phyloP scores from a whole-genome alignment of 2,797 vertebrate species.

The Spinibarbus caldwelli region DNA sequence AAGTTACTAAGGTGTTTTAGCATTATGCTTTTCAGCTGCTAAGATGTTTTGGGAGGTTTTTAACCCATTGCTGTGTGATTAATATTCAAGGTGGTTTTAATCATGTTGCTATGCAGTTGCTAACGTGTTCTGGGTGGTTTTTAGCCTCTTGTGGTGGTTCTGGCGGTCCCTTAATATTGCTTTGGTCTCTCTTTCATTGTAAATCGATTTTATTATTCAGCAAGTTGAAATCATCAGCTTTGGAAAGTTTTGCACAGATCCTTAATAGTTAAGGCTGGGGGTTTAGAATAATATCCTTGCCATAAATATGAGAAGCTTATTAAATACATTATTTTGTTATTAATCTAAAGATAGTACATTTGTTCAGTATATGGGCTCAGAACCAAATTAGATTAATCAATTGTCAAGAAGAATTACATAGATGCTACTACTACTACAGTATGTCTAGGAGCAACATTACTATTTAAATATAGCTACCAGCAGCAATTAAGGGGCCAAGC shows the following conservation, averaged over 20 bases:
- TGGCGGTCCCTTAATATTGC: background rate
- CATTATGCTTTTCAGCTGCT: background rate
- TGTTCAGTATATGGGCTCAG: too few species aligned
- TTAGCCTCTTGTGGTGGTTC: background rate
- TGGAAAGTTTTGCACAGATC: background rate
- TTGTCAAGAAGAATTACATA: background rate
- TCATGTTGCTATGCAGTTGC: background rate
- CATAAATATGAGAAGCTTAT: background rate
- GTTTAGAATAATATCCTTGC: background rate
- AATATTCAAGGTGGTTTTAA: background rate
- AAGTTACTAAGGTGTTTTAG: background rate
- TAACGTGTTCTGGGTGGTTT: background rate
- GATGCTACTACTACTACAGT: background rate
- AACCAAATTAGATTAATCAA: background rate
- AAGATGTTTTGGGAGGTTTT: background rate
- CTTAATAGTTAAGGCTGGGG: background rate
- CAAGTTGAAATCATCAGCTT: background rate
- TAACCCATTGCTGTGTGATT: background rate
- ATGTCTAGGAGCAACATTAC: background rate
- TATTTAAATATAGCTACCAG: background rate
- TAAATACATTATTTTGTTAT: background rate
- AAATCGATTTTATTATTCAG: background rate
- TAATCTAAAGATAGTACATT: background rate
- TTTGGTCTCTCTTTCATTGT: background rate
- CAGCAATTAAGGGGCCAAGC: too few species aligned